These are phyloP conservation scores for Colius striatus DNA, from an alignment of 2,113 vertebrate species.

Conservation along the genomic window DNA sequence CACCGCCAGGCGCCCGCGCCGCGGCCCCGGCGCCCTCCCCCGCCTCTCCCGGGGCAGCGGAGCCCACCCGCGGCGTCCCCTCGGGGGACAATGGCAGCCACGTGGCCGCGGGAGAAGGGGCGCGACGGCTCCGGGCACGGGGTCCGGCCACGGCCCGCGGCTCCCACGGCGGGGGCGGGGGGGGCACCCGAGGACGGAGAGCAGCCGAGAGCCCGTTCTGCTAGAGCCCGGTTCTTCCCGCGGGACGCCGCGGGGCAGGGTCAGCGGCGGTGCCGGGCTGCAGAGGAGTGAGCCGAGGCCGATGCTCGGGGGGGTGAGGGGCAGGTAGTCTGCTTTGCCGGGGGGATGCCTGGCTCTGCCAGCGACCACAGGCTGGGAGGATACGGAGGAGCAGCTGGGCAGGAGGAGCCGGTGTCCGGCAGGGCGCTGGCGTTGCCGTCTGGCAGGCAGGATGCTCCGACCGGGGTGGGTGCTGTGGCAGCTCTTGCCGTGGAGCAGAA, in stretches of 20 bases:
- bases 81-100: conserved; percentile 26
- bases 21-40: not conserved
- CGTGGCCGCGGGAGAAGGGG: not conserved
- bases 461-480: no score
- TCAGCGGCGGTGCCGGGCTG: not conserved
- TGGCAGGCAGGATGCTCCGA: not conserved
- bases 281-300: not conserved
- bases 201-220: no score
- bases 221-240: no score
- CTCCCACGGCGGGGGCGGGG: not conserved
- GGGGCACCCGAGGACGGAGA: no score
- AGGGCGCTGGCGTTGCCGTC: not conserved
- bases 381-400: no score
- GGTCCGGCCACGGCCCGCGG: fast-evolving
- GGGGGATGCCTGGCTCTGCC: not conserved
- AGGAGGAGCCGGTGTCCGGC: not conserved
- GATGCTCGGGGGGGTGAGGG: not conserved
- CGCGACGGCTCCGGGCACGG: not conserved
- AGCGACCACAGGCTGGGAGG: not conserved
- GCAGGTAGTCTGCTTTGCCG: not conserved
- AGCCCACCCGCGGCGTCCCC: not conserved
- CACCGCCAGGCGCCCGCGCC: no score
- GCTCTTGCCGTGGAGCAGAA: not conserved
- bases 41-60: no score
- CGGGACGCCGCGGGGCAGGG: not conserved